A percentile compares a stretch with the other conserved stretches of the same genome.
phyloP scores from a whole-genome alignment of 1,140 invertebrate species.

The Cotesia chilonis region DNA sequence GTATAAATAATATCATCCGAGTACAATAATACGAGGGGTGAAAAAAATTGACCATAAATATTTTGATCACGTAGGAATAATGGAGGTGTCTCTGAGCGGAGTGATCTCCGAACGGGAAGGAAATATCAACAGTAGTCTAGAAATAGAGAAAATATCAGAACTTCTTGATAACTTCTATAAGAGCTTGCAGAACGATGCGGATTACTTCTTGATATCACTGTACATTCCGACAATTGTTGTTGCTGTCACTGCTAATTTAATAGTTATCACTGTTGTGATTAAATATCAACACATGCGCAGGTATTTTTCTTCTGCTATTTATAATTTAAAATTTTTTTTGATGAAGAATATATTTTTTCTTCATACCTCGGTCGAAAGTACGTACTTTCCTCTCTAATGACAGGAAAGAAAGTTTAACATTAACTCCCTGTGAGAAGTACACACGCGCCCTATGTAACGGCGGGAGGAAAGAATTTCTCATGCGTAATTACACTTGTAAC shows the following conservation, averaged over 20 bases:
- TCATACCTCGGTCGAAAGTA: too few species aligned
- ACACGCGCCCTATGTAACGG: too few species aligned
- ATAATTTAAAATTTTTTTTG: too few species aligned
- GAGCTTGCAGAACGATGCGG: conserved; percentile 43
- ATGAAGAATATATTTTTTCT: too few species aligned
- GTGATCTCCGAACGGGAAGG: not conserved
- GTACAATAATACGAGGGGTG: not conserved
- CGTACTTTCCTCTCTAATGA: too few species aligned
- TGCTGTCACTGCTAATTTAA: conserved; percentile 70
- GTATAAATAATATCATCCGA: not conserved
- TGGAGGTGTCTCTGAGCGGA: not conserved
- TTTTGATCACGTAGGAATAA: not conserved
- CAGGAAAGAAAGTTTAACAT: too few species aligned
- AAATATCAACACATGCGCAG: conserved; percentile 76
- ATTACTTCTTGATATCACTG: conserved; percentile 67
- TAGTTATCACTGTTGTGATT: conserved; percentile 73
- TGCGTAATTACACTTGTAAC: too few species aligned
- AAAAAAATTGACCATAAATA: not conserved
- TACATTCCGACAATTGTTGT: conserved; percentile 71
- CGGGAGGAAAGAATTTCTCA: too few species aligned
- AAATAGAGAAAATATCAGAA: conserved; percentile 35
- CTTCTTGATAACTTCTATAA: conserved; percentile 45
- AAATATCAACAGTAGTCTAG: conserved; percentile 17
- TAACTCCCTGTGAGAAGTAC: too few species aligned
- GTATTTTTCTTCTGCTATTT: conserved; percentile 60